These are phyloP conservation scores for Drosophila saltans DNA, from an alignment of 1,140 invertebrate species.

Conservation along the genomic window DNA sequence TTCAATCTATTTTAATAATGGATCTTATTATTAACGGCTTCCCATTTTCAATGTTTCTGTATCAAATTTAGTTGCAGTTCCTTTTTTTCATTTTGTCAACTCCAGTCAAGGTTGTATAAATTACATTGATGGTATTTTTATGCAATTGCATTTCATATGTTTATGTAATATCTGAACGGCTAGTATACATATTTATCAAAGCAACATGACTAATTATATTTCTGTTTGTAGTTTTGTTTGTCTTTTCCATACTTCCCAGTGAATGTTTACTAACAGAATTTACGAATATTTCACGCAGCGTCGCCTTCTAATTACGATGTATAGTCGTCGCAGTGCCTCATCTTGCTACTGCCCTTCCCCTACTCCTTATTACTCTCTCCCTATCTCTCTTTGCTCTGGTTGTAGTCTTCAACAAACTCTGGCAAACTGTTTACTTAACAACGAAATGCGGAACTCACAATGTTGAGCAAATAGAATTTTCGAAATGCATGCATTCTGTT, in stretches of 20 bases:
- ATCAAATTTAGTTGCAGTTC: too few relatives aligned
- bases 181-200: slow-evolving; percentile 2
- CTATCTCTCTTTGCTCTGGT: not conserved
- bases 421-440: slow-evolving; percentile 53
- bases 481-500: slow-evolving; percentile 41
- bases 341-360: not conserved
- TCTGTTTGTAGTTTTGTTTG: slow-evolving; percentile 26
- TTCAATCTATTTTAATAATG: too few relatives aligned
- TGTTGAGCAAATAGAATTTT: slow-evolving; percentile 55
- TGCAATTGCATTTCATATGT: not conserved
- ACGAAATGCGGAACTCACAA: slow-evolving; percentile 39
- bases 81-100: too few relatives aligned
- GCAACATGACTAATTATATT: slow-evolving; percentile 34
- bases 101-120: not conserved
- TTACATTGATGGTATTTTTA: not conserved
- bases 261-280: slow-evolving; percentile 47
- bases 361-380: not conserved
- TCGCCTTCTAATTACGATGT: slow-evolving; percentile 56
- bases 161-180: not conserved
- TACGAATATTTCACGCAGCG: slow-evolving; percentile 45
- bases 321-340: not conserved
- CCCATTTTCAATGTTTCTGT: too few relatives aligned
- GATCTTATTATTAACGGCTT: too few relatives aligned
- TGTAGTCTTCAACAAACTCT: slow-evolving; percentile 23
- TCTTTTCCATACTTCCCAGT: not conserved